Evolutionary conservation across 2,797 vertebrate genomes (phyloP), one percentile per base, ranked within the genome.

Genomic region (Lateolabrax maculatus): DNA sequence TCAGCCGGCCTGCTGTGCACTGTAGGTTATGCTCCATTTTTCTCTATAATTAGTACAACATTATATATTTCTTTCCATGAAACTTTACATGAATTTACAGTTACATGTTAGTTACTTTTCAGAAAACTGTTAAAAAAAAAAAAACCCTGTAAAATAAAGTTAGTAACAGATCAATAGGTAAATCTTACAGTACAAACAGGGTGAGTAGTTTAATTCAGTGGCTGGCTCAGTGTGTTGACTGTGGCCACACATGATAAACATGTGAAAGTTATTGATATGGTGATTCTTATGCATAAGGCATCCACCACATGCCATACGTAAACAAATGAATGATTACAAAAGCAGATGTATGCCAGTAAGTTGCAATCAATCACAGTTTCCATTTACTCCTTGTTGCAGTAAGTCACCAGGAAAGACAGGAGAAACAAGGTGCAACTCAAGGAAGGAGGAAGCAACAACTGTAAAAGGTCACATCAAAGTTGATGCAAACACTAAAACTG

Each of bases 371-470:
- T 34, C 46, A 49, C 3, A 21, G 0, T 61, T 12, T 53, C 4
- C n/a, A 9, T 48, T 68, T 18, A 58, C 6, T 1, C 5, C 37
- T 21, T 52, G 48, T 75, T 71, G 39, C 70, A 31, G 29, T 41
- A 55, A 67, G 58, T 68, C 9, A 70, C 18, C 19, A 75, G 57
- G 65, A 72, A 82, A 57, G n/a, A 80, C 23, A 23, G 18, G 23
- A 5, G n/a, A 34, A 49, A 67, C n/a, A 63, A 68, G 13, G 66
- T 70, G 51, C 8, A 25, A 7, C 51, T 68, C 37, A 72, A 89
- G 84, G 89, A 90, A 91, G 44, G 46, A 91, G 87, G 67, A 90
- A 88, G 76, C 46, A 55, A 66, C 43, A 79, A 7, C 18, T 44
- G 16, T 25, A 57, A 52, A 60, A 37, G 2, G 0, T 44, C 7